Base-by-base conservation (phyloP, 2,797 vertebrate species). In the Tenualosa thibaudeaui region DNA sequence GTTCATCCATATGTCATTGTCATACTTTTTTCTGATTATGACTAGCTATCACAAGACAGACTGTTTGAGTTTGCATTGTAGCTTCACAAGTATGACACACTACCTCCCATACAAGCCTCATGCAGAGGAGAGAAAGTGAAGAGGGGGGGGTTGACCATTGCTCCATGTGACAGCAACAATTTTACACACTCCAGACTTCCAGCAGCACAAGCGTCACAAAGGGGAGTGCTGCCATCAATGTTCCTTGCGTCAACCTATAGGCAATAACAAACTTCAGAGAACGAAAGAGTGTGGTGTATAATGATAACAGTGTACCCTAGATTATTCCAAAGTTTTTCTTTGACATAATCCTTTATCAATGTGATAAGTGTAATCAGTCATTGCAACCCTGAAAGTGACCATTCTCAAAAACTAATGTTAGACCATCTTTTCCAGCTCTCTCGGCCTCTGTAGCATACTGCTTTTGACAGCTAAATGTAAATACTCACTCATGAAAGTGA, bases 61-160 rank as follows among this genome's bases (percentile, higher is more conserved):
- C 50, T 51, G 31, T 31, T 31, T 31, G 31, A 0, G 31, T 1
- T 31, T 31, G 31, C 31, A 31, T 31, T 54, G 24, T 50, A 53
- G 50, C 26, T 19, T 53, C 22, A 24, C 37, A 12, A 58, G 22
- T 24, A 5, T 46, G 12, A 10, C 37, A n/a, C 37, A 58, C 87
- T 84, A 97, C 98, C 98, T 0, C 95, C 97, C 94, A 99, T 96
- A 92, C 98, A 98, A 92, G 98, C 98, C 88, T 99, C 97, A 0
- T 99, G 98, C 13, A 99, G 96, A 0, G 98, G 98, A 0, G 98
- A 99, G 0, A 97, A 96, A 0, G 97, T 98, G 88, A 95, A 97
- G 0, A 98, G 94, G 0, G 96, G 95, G 0, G 97, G 96, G 91
- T 99, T 99, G 37, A 96, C 95, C 86, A 94, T 96, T 9, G 98